These are phyloP conservation scores for Peucedramus taeniatus DNA, from an alignment of 2,113 vertebrate species.

Conservation along the genomic window DNA sequence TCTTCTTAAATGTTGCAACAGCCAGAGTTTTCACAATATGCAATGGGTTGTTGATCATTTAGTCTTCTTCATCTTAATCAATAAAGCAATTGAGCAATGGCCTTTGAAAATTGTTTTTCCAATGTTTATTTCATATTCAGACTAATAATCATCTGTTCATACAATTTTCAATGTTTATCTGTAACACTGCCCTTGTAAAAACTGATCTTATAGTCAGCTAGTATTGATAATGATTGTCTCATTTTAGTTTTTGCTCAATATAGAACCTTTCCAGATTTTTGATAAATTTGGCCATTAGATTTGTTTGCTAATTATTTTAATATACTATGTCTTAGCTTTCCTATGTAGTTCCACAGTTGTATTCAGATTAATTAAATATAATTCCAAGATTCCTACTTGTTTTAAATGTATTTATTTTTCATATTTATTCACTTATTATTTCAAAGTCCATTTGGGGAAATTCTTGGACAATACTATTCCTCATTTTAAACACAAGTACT, in stretches of 20 bases:
- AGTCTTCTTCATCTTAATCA: not conserved
- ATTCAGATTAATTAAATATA: not conserved
- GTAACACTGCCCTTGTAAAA: constrained; percentile 25
- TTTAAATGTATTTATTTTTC: not conserved
- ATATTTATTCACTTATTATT: not conserved
- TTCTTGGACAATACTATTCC: not conserved
- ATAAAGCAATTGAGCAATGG: not conserved
- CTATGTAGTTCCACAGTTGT: not conserved
- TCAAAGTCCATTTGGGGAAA: not conserved
- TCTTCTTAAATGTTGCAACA: not conserved
- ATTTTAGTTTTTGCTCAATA: constrained; percentile 16
- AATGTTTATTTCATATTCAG: not conserved
- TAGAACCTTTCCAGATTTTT: constrained; percentile 30
- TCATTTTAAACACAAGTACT: not conserved
- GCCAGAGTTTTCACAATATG: not conserved
- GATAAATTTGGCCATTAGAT: constrained; percentile 30
- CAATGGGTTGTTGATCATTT: not conserved
- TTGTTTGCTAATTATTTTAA: constrained; percentile 43
- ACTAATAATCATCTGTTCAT: not conserved
- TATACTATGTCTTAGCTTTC: not conserved
- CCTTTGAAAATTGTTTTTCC: not conserved
- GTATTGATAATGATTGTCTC: constrained; percentile 6
- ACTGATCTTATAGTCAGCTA: not conserved
- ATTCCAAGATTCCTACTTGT: not conserved
- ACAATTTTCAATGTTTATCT: constrained; percentile 24